A percentile compares a stretch with the other conserved stretches of the same genome.
phyloP scores from a whole-genome alignment of 2,113 vertebrate genomes.

The Mastomys natalensis region DNA sequence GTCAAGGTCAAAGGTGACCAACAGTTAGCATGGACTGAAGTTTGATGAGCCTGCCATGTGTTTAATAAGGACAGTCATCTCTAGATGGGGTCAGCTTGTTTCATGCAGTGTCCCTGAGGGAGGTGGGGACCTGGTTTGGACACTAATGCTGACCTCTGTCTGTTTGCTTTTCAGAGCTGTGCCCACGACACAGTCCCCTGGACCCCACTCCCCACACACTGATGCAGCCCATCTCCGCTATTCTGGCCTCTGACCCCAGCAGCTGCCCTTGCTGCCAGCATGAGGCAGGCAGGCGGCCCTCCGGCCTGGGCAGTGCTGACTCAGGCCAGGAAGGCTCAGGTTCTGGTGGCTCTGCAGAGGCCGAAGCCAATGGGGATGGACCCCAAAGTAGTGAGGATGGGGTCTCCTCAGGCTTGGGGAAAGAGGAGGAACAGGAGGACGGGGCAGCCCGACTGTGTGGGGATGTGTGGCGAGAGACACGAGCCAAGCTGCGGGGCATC shows the following conservation, averaged over 20 bases:
- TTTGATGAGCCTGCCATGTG: fast-evolving
- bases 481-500: constrained; percentile 93
- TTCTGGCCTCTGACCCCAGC: constrained; percentile 87
- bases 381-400: constrained; percentile 74
- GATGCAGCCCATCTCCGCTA: constrained; percentile 91
- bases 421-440: constrained; percentile 77
- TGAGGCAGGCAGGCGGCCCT: constrained; percentile 72
- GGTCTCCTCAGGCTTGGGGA: constrained; percentile 69
- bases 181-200: constrained; percentile 87
- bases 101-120: not conserved
- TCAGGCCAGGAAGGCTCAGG: constrained; percentile 80
- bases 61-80: not conserved
- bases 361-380: not conserved
- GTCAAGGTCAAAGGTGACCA: not conserved
- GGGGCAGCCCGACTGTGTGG: constrained; percentile 80
- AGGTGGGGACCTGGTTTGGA: no score
- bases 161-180: constrained; percentile 86
- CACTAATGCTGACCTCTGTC: not conserved
- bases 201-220: constrained; percentile 85
- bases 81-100: not conserved
- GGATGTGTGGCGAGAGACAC: constrained; percentile 87
- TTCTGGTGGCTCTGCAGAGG: constrained; percentile 23
- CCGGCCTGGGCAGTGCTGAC: constrained; percentile 76
- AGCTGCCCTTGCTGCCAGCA: constrained; percentile 90
- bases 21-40: fast-evolving